Conservation (phyloP, 2,113 vertebrate species). For the Crotophaga sulcirostris region DNA sequence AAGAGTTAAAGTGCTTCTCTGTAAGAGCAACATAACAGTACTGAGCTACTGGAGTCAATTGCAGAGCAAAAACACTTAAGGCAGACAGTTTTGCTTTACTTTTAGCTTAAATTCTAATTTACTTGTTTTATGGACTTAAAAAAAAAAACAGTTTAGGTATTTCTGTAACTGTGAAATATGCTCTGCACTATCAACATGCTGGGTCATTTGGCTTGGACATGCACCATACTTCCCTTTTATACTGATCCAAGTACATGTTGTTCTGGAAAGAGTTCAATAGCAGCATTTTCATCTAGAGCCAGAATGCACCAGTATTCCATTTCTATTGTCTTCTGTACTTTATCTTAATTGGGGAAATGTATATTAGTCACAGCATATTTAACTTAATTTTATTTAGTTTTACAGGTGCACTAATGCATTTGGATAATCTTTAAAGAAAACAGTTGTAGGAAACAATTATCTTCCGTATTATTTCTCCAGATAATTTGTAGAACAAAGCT, state of each 20-base stretch:
- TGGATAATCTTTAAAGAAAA: conserved; percentile 52
- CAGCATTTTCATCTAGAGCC: conserved; percentile 76
- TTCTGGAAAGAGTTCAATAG: conserved; percentile 77
- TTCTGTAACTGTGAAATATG: conserved; percentile 69
- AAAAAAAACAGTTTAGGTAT: conserved; percentile 70
- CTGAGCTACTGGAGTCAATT: not conserved
- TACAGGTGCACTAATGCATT: conserved; percentile 50
- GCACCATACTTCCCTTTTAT: conserved; percentile 74
- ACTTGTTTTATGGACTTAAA: conserved; percentile 52
- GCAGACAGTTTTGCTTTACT: conserved; percentile 19
- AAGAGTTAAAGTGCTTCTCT: not conserved
- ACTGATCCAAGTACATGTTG: conserved; percentile 81
- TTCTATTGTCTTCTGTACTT: conserved; percentile 65
- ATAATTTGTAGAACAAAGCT: conserved; percentile 46
- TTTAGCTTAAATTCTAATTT: conserved; percentile 29
- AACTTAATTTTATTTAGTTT: conserved; percentile 54
- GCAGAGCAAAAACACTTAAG: not conserved
- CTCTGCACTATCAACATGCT: conserved; percentile 59
- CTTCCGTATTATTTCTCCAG: conserved; percentile 23
- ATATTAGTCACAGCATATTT: conserved; percentile 35
- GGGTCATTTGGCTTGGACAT: conserved; percentile 71
- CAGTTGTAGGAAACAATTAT: conserved; percentile 37
- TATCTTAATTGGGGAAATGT: conserved; percentile 51
- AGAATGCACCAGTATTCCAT: conserved; percentile 57
- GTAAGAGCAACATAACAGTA: not conserved